Percentiles rank a stretch among this genome's conserved stretches.
Conservation (phyloP, 2,113 vertebrate species). For the Sylvietta virens region DNA sequence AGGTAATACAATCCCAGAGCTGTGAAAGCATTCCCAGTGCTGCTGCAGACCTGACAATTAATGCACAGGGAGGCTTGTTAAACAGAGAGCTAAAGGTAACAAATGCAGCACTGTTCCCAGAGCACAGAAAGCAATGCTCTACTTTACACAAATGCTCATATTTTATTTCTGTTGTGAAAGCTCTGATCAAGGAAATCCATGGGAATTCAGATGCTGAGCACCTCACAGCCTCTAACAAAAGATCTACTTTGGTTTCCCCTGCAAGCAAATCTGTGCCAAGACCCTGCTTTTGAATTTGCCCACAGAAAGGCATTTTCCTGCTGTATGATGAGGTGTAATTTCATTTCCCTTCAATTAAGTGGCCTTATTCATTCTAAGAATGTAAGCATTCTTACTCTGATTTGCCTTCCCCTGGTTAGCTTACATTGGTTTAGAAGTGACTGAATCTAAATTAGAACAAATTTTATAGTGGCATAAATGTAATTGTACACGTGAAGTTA, state of each 20-base stretch:
- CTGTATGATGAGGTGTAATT: neutral
- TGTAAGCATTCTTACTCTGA: neutral
- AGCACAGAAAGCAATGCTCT: neutral
- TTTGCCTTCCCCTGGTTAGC: neutral
- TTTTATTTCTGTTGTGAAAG: neutral
- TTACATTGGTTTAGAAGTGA: neutral
- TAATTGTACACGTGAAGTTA: neutral
- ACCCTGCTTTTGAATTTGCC: neutral
- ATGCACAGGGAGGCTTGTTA: neutral
- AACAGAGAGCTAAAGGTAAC: neutral
- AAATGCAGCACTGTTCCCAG: neutral
- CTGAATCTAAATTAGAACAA: neutral
- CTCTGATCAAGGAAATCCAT: neutral
- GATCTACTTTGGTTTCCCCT: neutral
- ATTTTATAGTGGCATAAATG: neutral
- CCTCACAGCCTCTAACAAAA: neutral
- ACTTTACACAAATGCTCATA: neutral
- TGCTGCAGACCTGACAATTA: neutral
- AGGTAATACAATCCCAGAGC: neutral
- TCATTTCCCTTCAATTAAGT: neutral
- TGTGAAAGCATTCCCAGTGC: neutral
- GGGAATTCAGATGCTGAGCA: neutral
- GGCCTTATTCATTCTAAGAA: neutral
- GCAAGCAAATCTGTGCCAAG: neutral
- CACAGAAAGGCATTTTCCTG: neutral